Evolutionary conservation across 2,797 vertebrate genomes (phyloP).

Genomic region (Gymnodraco acuticeps): DNA sequence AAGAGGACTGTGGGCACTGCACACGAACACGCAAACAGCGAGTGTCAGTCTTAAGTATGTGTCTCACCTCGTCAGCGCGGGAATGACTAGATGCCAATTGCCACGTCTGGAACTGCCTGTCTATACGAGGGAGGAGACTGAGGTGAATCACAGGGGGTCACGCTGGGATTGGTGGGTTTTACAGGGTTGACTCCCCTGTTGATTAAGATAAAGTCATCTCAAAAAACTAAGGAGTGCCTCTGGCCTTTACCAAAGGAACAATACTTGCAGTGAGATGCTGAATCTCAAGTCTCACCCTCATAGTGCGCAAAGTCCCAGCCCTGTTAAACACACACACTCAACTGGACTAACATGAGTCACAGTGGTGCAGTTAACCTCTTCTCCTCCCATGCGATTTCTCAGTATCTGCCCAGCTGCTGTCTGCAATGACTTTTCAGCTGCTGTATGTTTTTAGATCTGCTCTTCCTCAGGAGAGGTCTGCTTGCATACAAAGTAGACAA

Average conservation of each 20-base stretch:
- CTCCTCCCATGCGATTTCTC: constrained; percentile 71
- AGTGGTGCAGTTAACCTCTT: constrained; percentile 59
- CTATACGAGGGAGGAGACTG: constrained; percentile 53
- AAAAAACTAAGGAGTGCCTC: constrained; percentile 60
- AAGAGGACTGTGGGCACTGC: constrained; percentile 48
- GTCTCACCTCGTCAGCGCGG: constrained; percentile 58
- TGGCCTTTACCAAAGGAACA: constrained; percentile 49
- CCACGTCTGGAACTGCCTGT: constrained; percentile 50
- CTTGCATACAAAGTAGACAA: constrained; percentile 41
- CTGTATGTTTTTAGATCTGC: constrained; percentile 49
- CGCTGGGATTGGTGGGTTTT: constrained; percentile 52
- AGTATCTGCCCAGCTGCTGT: constrained; percentile 72
- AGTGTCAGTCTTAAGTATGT: constrained; percentile 65
- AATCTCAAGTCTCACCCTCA: constrained; percentile 51
- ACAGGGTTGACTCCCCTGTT: constrained; percentile 56
- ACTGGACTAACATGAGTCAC: constrained; percentile 75
- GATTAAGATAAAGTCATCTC: constrained; percentile 50
- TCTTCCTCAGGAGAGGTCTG: constrained; percentile 30
- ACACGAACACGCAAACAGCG: constrained; percentile 13
- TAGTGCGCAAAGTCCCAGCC: constrained; percentile 55
- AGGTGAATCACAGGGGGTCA: constrained; percentile 71
- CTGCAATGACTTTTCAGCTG: constrained; percentile 53
- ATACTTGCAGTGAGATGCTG: constrained; percentile 39
- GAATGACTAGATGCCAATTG: constrained; percentile 54
- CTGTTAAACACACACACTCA: constrained; percentile 70